Base-by-base conservation (phyloP, 2,888 invertebrate genomes). In the Philereme vetulata region DNA sequence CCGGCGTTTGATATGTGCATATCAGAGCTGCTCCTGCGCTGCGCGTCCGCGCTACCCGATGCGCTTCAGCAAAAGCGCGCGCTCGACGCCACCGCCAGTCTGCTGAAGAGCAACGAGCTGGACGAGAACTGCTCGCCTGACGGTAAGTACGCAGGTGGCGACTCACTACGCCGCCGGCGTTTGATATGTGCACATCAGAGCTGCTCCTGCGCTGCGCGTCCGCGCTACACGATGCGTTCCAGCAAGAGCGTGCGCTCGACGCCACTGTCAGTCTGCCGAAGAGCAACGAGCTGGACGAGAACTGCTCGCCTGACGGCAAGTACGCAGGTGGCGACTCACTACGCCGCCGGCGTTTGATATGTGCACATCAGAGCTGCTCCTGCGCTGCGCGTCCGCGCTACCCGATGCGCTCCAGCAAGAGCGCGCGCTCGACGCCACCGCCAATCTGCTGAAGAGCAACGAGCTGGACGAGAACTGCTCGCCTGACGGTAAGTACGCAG, bases 391-490 rank as follows among this genome's bases (percentile, higher is more conserved):
- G 0, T 95, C 95, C 42, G 95, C 97, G 0, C 94, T 96, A 70
- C 97, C 97, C 0, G 99, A 99, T 88, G 97, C 99, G 91, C 93
- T 95, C 3, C 96, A 95, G 0, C 99, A 99, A 86, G 99, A 99
- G 84, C 95, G 96, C 68, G 94, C 96, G 0, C 90, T 99, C 0
- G 99, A 99, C 81, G 95, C 95, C 47, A 95, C 97, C 74, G 95
- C 98, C 21, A 98, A 98, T 65, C 92, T 99, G 56, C 93, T 99
- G 3, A 96, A 97, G 80, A 95, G 95, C 47, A 98, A 98, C 88
- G 98, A 98, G 81, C 88, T 99, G 56, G 99, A 99, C 83, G 99
- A 99, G 90, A 99, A 98, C 86, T 95, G 98, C 54, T 95, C 96
- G 3, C 93, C 97, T 5, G 98, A 99, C 36, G 93, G 94, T 88